Evolutionary conservation across 1,140 invertebrate species (phyloP), one percentile per base, ranked within the genome.

Genomic region (Euwallacea similis): DNA sequence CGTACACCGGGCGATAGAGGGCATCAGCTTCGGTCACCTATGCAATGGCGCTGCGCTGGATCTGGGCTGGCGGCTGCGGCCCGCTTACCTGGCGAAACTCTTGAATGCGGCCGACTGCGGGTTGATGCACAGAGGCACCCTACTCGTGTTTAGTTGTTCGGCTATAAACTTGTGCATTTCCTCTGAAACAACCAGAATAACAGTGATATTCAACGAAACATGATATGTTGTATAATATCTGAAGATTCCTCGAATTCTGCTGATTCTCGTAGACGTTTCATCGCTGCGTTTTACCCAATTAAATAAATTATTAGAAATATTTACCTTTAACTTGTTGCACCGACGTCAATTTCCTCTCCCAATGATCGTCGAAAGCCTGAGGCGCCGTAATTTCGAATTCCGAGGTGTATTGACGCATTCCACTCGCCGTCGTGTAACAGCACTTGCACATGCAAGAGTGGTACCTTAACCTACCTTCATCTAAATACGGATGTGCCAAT

Each of bases 361-460:
- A 98, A 72, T 88, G 86, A 85, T 98, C 96, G 82, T 96, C 93
- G 83, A 98, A 98, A 58, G 91, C 87, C 80, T 92, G 89, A 42
- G 90, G 87, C 55, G 96, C 93, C 58, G 90, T 88, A 11, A 96
- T 96, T 84, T 99, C 97, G 78, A 98, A 94, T 82, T 98, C 96
- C 42, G 88, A 86, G 65, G 93, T 94, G 84, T 96, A 99, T 82
- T 96, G 93, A 69, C 97, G 86, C 79, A 90, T 84, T 13, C 88
- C 89, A 72, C 86, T 87, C 44, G 88, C 87, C 67, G 88, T 89
- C 76, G 88, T 92, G 81, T 91, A 93, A 85, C 98, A 99, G 83
- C 98, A 99, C 79, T 93, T 93, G 86, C 98, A 99, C 98, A 99
- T 99, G 83, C 98, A 99, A 53, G 97, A 99, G 84, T 99, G 98